Base-by-base conservation (phyloP, 2,888 invertebrate genomes). In the Diarsia mendica region DNA sequence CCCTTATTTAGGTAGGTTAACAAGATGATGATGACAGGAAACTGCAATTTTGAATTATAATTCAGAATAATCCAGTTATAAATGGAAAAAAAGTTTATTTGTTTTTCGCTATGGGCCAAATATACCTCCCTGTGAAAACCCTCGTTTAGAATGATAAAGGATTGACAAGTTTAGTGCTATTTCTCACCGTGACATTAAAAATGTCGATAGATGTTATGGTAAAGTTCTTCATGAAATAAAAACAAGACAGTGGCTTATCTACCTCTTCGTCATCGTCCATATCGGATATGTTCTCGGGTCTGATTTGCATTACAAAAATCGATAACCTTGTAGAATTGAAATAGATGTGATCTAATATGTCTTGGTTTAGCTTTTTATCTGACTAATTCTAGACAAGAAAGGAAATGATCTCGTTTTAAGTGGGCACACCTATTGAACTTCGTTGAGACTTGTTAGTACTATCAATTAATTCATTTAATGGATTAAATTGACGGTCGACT, bases 281-380 rank as follows among this genome's bases (percentile, higher is more conserved):
- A 79, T 39, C 65, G 55, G 28, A 48, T 48, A 55, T 75, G 48
- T 81, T 53, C 39, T 51, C 2, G 46, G 23, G 61, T 68, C 68
- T 68, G 23, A 75, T 81, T 79, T 68, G 60, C 44, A 61, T 68
- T 60, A 58, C 28, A 55, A 48, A 46, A 80, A 60, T 73, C 58
- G 51, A 51, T 65, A 60, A n/a, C 73, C 80, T 72, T 77, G 80
- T 72, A 39, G 18, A 46, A 51, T 33, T 58, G 8, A 33, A 65
- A 77, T 39, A 72, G 46, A 58, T 46, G 58, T 78, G 74, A 67
- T 63, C 63, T 63, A 44, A 63, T 20, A 39, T 28, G 28, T 28
- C 28, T 28, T 2, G 39, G 39, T 39, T 69, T 61, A 20, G 60
- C 4, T 10, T 33, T 67, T 61, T 48, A 67, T 13, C 15, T 1